phyloP scores from a whole-genome alignment of 92 coral and sea anemone genomes.

The Epizoanthus rinbou region DNA sequence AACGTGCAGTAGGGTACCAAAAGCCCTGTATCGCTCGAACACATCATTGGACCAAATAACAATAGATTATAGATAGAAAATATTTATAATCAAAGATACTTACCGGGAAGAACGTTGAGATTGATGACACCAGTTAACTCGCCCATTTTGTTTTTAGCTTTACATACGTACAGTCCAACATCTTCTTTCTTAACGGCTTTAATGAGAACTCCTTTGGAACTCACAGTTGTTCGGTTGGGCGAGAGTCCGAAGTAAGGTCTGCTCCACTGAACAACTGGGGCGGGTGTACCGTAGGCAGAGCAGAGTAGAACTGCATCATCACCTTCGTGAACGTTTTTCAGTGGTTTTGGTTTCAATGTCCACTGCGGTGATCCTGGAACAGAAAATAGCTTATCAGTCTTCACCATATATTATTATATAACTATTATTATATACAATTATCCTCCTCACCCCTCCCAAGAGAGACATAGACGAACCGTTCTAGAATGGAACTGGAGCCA shows the following conservation, averaged over 20 bases:
- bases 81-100: neutral
- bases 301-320: neutral
- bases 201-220: neutral
- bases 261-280: constrained; percentile 7
- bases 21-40: too few relatives aligned
- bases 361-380: constrained; percentile 7
- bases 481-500: too few relatives aligned
- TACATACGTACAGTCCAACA: constrained; percentile 20
- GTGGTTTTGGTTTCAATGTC: neutral
- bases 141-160: constrained; percentile 17
- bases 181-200: constrained; percentile 1
- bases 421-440: too few relatives aligned
- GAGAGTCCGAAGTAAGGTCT: constrained; percentile 16
- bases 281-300: neutral
- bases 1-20: too few relatives aligned
- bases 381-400: too few relatives aligned
- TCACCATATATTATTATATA: too few relatives aligned
- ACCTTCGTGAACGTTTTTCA: constrained; percentile 2
- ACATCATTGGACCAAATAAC: too few relatives aligned
- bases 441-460: too few relatives aligned
- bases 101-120: constrained; percentile 20
- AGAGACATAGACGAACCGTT: too few relatives aligned
- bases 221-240: neutral
- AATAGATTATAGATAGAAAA: too few relatives aligned
- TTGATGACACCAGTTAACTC: constrained; percentile 16